Evolutionary conservation across 2,113 vertebrate species (phyloP).

Genomic region (Excalfactoria chinensis): DNA sequence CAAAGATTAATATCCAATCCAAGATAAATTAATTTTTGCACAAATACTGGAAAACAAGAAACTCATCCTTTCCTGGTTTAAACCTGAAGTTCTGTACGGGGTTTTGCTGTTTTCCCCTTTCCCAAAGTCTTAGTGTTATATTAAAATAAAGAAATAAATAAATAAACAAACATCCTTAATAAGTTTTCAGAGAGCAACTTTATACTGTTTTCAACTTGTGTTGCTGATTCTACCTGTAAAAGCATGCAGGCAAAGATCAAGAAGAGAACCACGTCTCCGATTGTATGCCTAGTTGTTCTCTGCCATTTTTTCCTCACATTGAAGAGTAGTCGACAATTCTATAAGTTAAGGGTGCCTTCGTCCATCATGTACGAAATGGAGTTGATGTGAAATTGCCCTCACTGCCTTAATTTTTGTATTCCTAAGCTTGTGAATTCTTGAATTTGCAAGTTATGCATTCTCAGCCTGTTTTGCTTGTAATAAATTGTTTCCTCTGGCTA

Average conservation of each 20-base stretch:
- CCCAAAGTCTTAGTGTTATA: not conserved
- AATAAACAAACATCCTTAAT: not conserved
- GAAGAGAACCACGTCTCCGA: not conserved
- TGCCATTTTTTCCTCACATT: not conserved
- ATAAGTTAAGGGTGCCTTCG: not conserved
- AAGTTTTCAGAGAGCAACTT: not conserved
- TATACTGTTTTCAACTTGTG: not conserved
- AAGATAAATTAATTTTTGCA: not conserved
- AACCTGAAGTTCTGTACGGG: not conserved
- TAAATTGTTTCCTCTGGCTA: slow-evolving; percentile 26
- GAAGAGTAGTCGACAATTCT: not conserved
- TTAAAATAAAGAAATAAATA: no score
- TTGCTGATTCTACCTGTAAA: not conserved
- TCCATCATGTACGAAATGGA: not conserved
- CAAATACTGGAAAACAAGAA: not conserved
- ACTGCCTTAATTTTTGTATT: not conserved
- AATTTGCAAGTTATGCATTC: slow-evolving; percentile 20
- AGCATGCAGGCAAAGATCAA: not conserved
- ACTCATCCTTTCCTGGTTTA: not conserved
- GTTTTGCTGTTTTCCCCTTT: not conserved
- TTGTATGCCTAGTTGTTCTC: not conserved
- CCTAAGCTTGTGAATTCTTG: not conserved
- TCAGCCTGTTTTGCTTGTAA: not conserved
- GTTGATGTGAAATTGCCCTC: not conserved
- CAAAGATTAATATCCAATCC: not conserved